Base-by-base conservation (phyloP, 1,140 invertebrate species). In the Gryllus bimaculatus region DNA sequence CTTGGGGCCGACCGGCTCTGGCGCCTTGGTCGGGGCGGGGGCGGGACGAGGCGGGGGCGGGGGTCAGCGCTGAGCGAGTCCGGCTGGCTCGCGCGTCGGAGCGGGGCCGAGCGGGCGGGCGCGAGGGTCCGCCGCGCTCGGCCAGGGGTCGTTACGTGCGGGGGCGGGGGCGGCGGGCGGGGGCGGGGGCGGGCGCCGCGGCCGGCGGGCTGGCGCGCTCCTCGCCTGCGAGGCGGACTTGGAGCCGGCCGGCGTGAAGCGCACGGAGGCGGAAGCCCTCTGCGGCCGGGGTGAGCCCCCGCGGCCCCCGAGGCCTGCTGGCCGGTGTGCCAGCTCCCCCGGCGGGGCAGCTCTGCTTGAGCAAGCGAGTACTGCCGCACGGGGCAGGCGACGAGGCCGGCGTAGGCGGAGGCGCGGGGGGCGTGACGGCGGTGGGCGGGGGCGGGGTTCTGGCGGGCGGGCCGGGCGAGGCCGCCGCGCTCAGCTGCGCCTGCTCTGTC, bases 401-500 rank as follows among this genome's bases (percentile, higher is more conserved):
- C 18, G 54, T 77, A 8, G 26, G 48, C 39, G n/a, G n/a, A 75
- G 48, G 39, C 26, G 26, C 26, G 26, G 26, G 26, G 26, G 26
- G 26, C 26, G 26, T 39, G 26, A 5, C 26, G 26, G 26, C 26
- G 26, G 26, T 1, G 26, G 26, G 1, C 1, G 26, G 26, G 26
- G 26, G 1, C 1, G 26, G 26, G 26, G 26, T 39, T 1, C 1
- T 5, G 26, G 26, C 26, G n/a, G n/a, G n/a, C n/a, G n/a, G n/a
- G 26, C 26, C 26, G 26, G 47, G 76, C 20, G 10, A 73, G 26
- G 26, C 18, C 73, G 48, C 73, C 47, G 12, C 26, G 10, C 26
- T 77, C 8, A 15, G 49, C 39, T 47, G 74, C 13, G 20, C 47
- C 48, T 81, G 15, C 81, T 92, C 88, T 82, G n/a, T 93, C 90